Evolutionary conservation across 2,113 vertebrate species (phyloP).

Genomic region (Lagopus muta): DNA sequence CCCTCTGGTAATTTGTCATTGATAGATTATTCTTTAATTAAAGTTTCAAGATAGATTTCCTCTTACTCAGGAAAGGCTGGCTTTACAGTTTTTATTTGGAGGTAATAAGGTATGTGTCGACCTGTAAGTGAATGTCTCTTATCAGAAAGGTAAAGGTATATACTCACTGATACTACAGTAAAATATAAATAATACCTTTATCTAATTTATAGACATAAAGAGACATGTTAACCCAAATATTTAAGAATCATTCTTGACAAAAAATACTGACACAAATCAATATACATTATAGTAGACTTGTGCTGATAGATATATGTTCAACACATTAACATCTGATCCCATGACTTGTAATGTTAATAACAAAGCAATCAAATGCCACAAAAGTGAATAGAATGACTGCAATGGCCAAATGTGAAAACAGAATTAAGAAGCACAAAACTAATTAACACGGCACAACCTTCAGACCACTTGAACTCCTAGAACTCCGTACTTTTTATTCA

Average conservation of each 20-base stretch:
- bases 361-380: conserved; percentile 35
- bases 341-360: conserved; percentile 15
- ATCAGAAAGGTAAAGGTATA: neutral
- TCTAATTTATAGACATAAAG: neutral
- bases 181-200: neutral
- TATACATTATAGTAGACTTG: neutral
- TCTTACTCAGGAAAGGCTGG: neutral
- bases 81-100: conserved; percentile 16
- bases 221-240: neutral
- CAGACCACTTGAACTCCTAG: neutral
- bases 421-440: conserved; percentile 34
- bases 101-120: neutral
- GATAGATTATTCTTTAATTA: conserved; percentile 64
- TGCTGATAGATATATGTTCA: neutral
- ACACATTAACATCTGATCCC: neutral
- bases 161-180: neutral
- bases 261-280: conserved; percentile 12
- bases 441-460: conserved; percentile 26
- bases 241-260: neutral
- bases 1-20: conserved; percentile 54
- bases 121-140: neutral
- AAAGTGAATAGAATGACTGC: neutral
- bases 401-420: neutral
- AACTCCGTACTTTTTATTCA: neutral
- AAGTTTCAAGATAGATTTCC: conserved; percentile 61